Evolutionary conservation across 2,888 invertebrate genomes (phyloP), one percentile per base, ranked within the genome.

Genomic region (Amblyteles armatorius): DNA sequence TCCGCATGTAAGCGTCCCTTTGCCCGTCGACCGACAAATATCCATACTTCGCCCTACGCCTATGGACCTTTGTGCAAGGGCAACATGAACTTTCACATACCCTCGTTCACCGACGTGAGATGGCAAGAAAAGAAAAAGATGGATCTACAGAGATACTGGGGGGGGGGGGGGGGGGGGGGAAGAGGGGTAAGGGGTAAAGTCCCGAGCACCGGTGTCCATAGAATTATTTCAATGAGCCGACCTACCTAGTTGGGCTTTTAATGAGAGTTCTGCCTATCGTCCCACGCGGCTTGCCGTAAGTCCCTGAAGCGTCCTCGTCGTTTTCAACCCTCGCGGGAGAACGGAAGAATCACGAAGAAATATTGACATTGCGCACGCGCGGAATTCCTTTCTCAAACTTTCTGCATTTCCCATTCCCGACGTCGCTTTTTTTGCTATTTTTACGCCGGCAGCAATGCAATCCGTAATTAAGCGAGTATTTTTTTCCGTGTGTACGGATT

Each of bases 201-300:
- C 19, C 29, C 52, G 65, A 52, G 69, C 78, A 73, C 67, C 84
- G 83, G 77, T 68, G 83, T 26, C 87, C 88, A 90, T 90, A 89
- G 91, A 92, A 91, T 90, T 88, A 90, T 91, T 92, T 91, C 90
- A 91, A 91, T 90, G 90, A 88, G 90, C 88, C 86, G 63, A 79
- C 84, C 86, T 83, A 86, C 81, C 89, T 90, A 89, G 90, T 87
- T 89, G 90, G 88, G 87, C 91, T 91, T 92, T 92, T 92, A 92
- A 93, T 90, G 92, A 93, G 89, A 57, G 57, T 90, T 88, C 86
- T 84, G 88, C 87, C 87, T 90, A 85, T 72, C 65, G 69, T 50
- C 50, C 44, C 48, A 57, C 26, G 73, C 57, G 33, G n/a, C 29
- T 40, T 60, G 77, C 40, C 77, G 65, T 57, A 67, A 71, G 67